These are phyloP conservation scores for Agrilus cyanescens DNA, from an alignment of 2,888 invertebrate species.

Conservation along the genomic window DNA sequence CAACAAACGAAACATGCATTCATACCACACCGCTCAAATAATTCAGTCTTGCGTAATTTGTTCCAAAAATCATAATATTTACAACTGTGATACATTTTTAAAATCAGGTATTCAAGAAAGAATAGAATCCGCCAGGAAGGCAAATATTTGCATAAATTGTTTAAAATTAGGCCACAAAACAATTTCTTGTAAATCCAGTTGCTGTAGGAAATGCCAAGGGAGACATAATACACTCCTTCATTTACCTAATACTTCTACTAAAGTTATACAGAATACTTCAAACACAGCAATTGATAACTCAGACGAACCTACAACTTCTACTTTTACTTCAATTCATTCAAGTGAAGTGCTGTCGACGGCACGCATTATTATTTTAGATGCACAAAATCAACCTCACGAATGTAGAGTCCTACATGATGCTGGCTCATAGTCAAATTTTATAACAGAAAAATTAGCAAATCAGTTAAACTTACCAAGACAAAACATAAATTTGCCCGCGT, in stretches of 20 bases:
- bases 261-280: too few species aligned
- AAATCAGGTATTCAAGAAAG: not conserved
- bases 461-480: too few species aligned
- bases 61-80: slow-evolving; percentile 1
- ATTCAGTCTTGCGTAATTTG: not conserved
- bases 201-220: not conserved
- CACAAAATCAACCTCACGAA: not conserved
- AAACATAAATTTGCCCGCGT: too few species aligned
- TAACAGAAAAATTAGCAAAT: too few species aligned
- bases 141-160: slow-evolving; percentile 2
- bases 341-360: slow-evolving; percentile 2
- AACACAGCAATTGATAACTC: too few species aligned
- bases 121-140: not conserved
- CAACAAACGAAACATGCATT: too few species aligned
- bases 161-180: slow-evolving; percentile 1
- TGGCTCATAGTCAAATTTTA: slow-evolving; percentile 1
- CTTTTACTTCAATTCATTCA: not conserved
- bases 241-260: too few species aligned
- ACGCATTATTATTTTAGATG: not conserved
- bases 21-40: too few species aligned
- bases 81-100: slow-evolving; percentile 1
- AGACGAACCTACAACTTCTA: too few species aligned
- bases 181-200: not conserved
- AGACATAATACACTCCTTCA: too few species aligned
- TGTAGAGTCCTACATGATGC: not conserved